phyloP scores from a whole-genome alignment of 2,888 invertebrate species.

The Drosophila phalerata region DNA sequence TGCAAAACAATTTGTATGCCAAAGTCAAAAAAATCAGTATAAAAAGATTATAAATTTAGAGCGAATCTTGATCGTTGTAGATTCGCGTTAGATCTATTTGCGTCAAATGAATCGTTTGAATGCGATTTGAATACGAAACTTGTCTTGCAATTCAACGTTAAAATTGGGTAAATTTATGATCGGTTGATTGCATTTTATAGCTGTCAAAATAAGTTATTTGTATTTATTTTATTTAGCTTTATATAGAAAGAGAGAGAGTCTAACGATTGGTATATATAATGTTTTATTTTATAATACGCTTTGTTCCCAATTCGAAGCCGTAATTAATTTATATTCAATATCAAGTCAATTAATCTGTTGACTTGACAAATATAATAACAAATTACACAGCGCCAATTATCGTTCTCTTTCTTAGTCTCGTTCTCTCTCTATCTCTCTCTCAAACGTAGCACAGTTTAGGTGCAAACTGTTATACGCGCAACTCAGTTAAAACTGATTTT shows the following conservation, averaged over 20 bases:
- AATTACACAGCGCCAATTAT: constrained; percentile 50
- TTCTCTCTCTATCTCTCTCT: constrained; percentile 15
- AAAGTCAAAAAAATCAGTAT: constrained; percentile 24
- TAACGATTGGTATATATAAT: not conserved
- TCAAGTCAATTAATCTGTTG: constrained; percentile 81
- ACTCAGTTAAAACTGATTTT: constrained; percentile 52
- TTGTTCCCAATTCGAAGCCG: constrained; percentile 57
- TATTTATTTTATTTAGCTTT: not conserved
- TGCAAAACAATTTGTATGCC: constrained; percentile 44
- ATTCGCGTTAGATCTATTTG: constrained; percentile 8
- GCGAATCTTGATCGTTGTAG: constrained; percentile 38
- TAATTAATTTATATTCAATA: constrained; percentile 82
- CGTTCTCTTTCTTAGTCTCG: not conserved
- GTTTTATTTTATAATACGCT: not conserved
- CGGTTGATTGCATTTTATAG: constrained; percentile 21
- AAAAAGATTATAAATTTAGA: constrained; percentile 22
- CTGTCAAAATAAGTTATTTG: constrained; percentile 1
- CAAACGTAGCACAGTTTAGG: constrained; percentile 45
- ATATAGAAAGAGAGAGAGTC: not conserved
- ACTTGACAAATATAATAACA: constrained; percentile 78
- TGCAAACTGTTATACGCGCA: constrained; percentile 56
- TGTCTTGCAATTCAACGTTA: constrained; percentile 27
- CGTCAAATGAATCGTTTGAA: constrained; percentile 8
- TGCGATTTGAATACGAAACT: constrained; percentile 40
- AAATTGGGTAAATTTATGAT: constrained; percentile 20